Evolutionary conservation across 2,888 invertebrate genomes (phyloP), one percentile per base, ranked within the genome.

Genomic region (Acheta domesticus): DNA sequence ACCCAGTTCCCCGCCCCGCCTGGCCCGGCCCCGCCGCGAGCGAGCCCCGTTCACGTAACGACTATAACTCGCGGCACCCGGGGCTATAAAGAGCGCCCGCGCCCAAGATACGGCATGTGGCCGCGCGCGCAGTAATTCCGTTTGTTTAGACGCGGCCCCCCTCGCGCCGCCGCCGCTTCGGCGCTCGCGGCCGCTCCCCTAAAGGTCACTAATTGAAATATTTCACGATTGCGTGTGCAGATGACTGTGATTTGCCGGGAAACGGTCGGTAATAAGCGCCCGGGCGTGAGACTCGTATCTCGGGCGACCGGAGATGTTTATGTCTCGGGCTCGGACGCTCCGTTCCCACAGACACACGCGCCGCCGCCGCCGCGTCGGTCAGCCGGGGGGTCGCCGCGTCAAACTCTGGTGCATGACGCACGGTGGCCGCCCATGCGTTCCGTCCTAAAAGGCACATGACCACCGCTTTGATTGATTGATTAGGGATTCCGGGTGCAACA

Each of bases 121-220:
- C 36, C 36, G 36, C 36, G 36, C 36, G 36, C 36, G 36, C 62
- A 62, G 62, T 62, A 62, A 62, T 62, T 62, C 62, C 62, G 62
- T 62, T 62, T 62, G 62, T n/a, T 62, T 62, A 62, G 62, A 62
- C 62, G 36, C 62, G 62, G 3, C n/a, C 62, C 62, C 16, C 62
- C 62, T n/a, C 62, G 62, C 62, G 36, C 62, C 62, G 62, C 16
- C 62, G 14, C 62, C 62, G 62, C 14, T n/a, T 19, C 62, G 62
- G n/a, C 62, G 16, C 62, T n/a, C 8, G 62, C 8, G 16, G n/a
- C 62, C 62, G 62, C 62, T 62, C 62, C n/a, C 36, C 62, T 14
- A 62, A 62, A 62, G 62, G 62, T 62, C 62, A 62, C 62, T 62
- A 62, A 62, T 62, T 62, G 62, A 62, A 62, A 62, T 62, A 62